phyloP scores from a whole-genome alignment of 2,888 invertebrate genomes.

The Portevinia maculata region DNA sequence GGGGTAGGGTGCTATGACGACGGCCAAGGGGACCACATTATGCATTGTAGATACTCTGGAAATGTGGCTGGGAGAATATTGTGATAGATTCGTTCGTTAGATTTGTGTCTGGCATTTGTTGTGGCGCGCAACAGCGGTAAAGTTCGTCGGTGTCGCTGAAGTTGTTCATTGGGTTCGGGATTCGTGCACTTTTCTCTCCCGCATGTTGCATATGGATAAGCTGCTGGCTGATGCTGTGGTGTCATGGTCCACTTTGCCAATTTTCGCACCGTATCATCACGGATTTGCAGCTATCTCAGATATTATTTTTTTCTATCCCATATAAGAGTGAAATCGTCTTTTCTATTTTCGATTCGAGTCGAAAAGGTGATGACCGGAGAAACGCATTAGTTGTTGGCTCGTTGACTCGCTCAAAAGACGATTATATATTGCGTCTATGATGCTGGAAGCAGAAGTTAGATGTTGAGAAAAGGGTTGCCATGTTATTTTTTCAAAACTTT shows the following conservation, averaged over 20 bases:
- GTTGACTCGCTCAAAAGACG: constrained; percentile 51
- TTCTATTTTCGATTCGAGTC: constrained; percentile 60
- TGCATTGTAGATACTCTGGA: constrained; percentile 1
- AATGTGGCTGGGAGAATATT: constrained; percentile 20
- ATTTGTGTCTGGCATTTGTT: constrained; percentile 39
- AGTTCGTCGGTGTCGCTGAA: constrained; percentile 66
- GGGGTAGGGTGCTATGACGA: constrained; percentile 1
- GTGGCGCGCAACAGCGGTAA: constrained; percentile 25
- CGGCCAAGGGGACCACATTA: not conserved
- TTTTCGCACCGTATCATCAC: constrained; percentile 12
- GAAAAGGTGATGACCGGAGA: constrained; percentile 68
- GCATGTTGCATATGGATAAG: constrained; percentile 73
- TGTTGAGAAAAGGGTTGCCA: constrained; percentile 38
- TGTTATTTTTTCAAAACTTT: not conserved
- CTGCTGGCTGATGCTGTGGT: constrained; percentile 17
- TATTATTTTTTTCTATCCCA: constrained; percentile 50
- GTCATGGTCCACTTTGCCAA: constrained; percentile 43
- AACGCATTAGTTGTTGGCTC: constrained; percentile 52
- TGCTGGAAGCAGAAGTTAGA: not conserved
- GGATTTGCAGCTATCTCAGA: constrained; percentile 25
- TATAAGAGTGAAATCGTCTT: constrained; percentile 69
- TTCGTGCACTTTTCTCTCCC: constrained; percentile 68
- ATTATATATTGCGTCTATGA: constrained; percentile 52
- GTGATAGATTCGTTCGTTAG: constrained; percentile 70
- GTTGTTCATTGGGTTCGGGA: constrained; percentile 68